Conservation (phyloP, 1,140 invertebrate species). For the Drosophila truncata region DNA sequence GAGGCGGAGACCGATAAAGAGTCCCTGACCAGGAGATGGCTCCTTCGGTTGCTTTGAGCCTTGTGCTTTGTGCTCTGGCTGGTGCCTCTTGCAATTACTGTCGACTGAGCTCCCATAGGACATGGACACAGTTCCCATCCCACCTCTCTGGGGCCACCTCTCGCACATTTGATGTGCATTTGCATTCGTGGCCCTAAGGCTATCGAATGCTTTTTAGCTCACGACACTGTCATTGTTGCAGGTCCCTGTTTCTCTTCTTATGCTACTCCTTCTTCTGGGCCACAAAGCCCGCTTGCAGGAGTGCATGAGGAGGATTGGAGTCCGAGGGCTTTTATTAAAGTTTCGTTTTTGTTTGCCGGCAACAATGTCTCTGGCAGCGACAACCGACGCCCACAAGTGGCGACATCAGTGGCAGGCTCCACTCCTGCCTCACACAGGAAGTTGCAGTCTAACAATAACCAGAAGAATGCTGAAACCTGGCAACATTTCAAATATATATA, state of each 20-base stretch:
- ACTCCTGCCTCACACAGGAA: slow-evolving; percentile 11
- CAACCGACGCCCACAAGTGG: slow-evolving; percentile 50
- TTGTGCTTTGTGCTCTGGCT: slow-evolving; percentile 19
- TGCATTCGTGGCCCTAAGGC: slow-evolving; percentile 67
- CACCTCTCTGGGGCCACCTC: slow-evolving; percentile 14
- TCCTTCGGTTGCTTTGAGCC: slow-evolving; percentile 28
- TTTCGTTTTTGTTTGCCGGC: slow-evolving; percentile 72
- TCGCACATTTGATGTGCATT: slow-evolving; percentile 59
- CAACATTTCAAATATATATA: slow-evolving; percentile 32
- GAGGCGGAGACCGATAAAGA: slow-evolving; percentile 24
- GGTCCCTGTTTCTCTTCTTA: slow-evolving; percentile 45
- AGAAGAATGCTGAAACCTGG: slow-evolving; percentile 11
- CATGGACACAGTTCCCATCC: background rate
- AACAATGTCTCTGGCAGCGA: slow-evolving; percentile 69
- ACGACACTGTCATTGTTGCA: slow-evolving; percentile 73
- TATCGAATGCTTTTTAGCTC: slow-evolving; percentile 68
- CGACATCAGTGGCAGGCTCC: slow-evolving; percentile 52
- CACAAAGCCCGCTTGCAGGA: slow-evolving; percentile 63
- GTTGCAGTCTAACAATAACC: slow-evolving; percentile 43
- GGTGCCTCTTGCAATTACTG: slow-evolving; percentile 67
- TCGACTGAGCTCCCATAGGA: slow-evolving; percentile 8
- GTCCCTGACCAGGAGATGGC: slow-evolving; percentile 45
- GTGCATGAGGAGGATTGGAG: slow-evolving; percentile 14
- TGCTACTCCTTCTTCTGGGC: slow-evolving; percentile 27
- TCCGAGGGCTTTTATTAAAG: slow-evolving; percentile 72